These are phyloP conservation scores for Mesembrinibis cayennensis DNA, from an alignment of 2,113 vertebrate species.

Conservation along the genomic window DNA sequence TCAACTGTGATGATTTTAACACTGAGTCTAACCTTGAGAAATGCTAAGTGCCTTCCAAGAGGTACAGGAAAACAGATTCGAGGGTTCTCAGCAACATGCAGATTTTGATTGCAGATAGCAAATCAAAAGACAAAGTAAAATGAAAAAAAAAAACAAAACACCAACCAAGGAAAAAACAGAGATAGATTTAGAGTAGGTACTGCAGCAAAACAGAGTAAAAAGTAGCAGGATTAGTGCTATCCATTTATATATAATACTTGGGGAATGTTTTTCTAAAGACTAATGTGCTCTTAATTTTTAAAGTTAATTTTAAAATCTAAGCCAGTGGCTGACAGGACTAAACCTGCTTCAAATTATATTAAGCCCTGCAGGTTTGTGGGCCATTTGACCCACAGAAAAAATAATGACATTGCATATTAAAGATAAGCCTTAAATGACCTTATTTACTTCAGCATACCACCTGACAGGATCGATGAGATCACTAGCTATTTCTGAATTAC, in stretches of 20 bases:
- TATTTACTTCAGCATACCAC: slow-evolving; percentile 22
- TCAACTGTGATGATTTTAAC: slow-evolving; percentile 46
- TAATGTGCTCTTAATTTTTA: neutral
- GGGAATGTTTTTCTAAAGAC: neutral
- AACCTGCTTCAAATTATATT: slow-evolving; percentile 18
- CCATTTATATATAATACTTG: neutral
- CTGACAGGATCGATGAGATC: neutral
- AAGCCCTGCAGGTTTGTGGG: neutral
- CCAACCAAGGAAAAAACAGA: neutral
- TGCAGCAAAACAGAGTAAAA: neutral
- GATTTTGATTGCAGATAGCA: neutral
- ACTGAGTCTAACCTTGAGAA: slow-evolving; percentile 30
- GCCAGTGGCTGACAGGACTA: neutral
- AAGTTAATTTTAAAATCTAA: slow-evolving; percentile 10
- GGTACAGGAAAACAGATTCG: neutral
- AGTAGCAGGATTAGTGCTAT: neutral
- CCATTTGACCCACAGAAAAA: neutral
- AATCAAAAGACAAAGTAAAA: neutral
- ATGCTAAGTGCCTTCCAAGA: neutral
- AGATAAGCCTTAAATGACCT: slow-evolving; percentile 41
- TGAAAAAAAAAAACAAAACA: too few species aligned
- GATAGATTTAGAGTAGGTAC: neutral
- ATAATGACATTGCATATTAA: neutral
- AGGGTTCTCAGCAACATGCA: neutral
- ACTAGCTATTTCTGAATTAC: slow-evolving; percentile 14